A percentile compares a stretch with the other conserved stretches of the same genome.
Evolutionary conservation across 2,113 vertebrate species (phyloP).

Genomic region (Machaerirhynchus nigripectus): DNA sequence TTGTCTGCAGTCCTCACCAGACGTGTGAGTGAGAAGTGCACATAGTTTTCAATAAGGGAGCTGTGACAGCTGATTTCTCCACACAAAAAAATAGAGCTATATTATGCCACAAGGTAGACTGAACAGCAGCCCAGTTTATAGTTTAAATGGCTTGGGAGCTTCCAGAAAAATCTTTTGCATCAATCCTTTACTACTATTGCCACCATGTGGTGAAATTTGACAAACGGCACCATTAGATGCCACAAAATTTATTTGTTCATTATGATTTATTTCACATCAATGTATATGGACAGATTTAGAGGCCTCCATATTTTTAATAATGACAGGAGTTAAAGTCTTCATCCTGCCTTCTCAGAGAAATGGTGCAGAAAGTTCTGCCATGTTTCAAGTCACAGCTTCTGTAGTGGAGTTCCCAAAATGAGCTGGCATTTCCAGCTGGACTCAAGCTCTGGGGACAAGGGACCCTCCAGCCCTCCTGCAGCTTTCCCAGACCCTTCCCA

Average conservation of each 20-base stretch:
- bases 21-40: background rate
- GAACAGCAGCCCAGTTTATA: conserved; percentile 6
- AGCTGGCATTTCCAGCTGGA: background rate
- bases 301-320: background rate
- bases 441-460: background rate
- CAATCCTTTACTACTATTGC: conserved; percentile 65
- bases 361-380: background rate
- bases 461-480: background rate
- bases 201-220: conserved; percentile 48
- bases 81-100: background rate
- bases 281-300: background rate
- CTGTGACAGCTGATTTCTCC: background rate
- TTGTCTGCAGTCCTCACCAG: background rate
- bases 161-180: conserved; percentile 64
- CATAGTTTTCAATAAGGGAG: background rate
- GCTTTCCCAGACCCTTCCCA: background rate
- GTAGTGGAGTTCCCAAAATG: background rate
- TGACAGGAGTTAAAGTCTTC: background rate
- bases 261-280: background rate
- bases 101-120: conserved; percentile 13
- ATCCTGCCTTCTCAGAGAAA: background rate
- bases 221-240: background rate
- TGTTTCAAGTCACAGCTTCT: background rate
- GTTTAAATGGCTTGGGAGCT: conserved; percentile 33
- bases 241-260: background rate